Evolutionary conservation across 2,797 vertebrate genomes (phyloP).

Genomic region (Lithobates pipiens): DNA sequence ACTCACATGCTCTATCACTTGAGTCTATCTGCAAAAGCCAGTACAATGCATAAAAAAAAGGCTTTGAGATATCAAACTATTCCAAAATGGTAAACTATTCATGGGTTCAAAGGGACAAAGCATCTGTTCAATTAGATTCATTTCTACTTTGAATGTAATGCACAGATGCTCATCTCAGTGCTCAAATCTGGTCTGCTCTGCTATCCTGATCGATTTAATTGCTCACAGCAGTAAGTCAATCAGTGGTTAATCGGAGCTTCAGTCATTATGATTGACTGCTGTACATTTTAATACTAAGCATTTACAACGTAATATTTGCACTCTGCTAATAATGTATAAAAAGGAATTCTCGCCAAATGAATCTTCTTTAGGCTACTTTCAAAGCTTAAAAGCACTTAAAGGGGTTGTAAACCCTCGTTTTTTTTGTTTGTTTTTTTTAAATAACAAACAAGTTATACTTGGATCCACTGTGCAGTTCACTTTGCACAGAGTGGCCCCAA

Average conservation of each 20-base stretch:
- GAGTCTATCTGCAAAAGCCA: not conserved
- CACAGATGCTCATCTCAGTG: constrained; percentile 49
- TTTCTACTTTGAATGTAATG: constrained; percentile 22
- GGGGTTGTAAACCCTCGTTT: too few species aligned
- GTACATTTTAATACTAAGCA: constrained; percentile 2
- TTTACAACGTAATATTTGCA: not conserved
- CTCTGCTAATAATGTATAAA: not conserved
- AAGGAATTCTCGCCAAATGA: too few species aligned
- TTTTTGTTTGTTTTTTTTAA: too few species aligned
- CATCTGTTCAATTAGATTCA: constrained; percentile 46
- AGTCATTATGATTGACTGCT: constrained; percentile 38
- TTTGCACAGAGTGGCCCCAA: too few species aligned
- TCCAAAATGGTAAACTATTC: constrained; percentile 34
- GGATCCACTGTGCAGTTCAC: too few species aligned
- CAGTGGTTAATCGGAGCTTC: constrained; percentile 41
- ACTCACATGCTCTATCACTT: not conserved
- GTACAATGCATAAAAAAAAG: not conserved
- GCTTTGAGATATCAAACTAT: constrained; percentile 8
- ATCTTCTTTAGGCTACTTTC: not conserved
- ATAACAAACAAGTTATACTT: too few species aligned
- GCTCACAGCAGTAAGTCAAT: constrained; percentile 47
- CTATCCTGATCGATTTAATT: constrained; percentile 45
- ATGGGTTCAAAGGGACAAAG: constrained; percentile 47
- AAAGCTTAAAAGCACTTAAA: not conserved
- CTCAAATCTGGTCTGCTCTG: constrained; percentile 46